Evolutionary conservation across 1,140 invertebrate genomes (phyloP).

Genomic region (Caenorhabditis remanei): DNA sequence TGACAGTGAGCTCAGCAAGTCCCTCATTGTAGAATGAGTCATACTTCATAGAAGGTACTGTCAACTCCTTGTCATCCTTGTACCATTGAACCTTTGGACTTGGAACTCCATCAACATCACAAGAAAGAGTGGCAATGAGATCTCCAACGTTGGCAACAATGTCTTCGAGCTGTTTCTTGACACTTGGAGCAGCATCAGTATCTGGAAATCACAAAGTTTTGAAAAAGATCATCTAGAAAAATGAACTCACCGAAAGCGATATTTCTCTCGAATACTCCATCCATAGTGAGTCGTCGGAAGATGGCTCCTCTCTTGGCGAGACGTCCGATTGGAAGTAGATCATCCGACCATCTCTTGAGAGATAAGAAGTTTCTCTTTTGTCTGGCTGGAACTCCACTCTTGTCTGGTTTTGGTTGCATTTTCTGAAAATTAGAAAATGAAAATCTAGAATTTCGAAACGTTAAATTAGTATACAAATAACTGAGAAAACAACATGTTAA

Average conservation of each 20-base stretch:
- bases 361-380: conserved; percentile 67
- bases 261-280: conserved; percentile 68
- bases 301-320: conserved; percentile 67
- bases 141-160: conserved; percentile 67
- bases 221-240: not conserved
- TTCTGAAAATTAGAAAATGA: conserved; percentile 55
- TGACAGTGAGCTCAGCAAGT: conserved; percentile 59
- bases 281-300: conserved; percentile 67
- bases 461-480: not conserved
- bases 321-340: conserved; percentile 67
- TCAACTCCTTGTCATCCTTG: conserved; percentile 64
- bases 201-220: conserved; percentile 43
- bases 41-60: conserved; percentile 57
- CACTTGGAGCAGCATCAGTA: conserved; percentile 62
- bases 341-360: conserved; percentile 66
- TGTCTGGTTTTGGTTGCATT: conserved; percentile 61
- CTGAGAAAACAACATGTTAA: not conserved
- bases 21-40: conserved; percentile 61
- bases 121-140: conserved; percentile 63
- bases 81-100: conserved; percentile 60
- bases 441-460: not conserved
- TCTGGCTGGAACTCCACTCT: conserved; percentile 56
- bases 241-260: conserved; percentile 61
- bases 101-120: conserved; percentile 65
- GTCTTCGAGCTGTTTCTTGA: conserved; percentile 64